These are phyloP conservation scores for Dugesia japonica DNA, from an alignment of 2,888 invertebrate genomes.

Conservation along the genomic window DNA sequence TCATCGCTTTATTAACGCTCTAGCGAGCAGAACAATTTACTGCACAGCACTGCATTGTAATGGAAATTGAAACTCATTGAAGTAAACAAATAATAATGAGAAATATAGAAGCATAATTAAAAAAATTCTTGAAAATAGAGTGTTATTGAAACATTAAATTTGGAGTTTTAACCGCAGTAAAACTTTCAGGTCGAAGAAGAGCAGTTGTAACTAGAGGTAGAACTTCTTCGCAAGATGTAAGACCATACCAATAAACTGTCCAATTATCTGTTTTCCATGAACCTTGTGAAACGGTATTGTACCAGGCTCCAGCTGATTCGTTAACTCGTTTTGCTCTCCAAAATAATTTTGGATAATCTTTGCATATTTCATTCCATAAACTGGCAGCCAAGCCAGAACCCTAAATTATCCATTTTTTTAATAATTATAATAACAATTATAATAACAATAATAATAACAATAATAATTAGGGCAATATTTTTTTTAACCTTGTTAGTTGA, in stretches of 20 bases:
- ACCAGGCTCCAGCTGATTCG: constrained; percentile 21
- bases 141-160: too few species aligned
- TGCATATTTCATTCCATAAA: constrained; percentile 20
- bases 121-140: too few species aligned
- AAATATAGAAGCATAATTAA: too few species aligned
- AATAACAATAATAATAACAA: too few species aligned
- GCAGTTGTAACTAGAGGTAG: not conserved
- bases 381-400: constrained; percentile 16
- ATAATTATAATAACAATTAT: too few species aligned
- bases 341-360: constrained; percentile 30
- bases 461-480: too few species aligned
- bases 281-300: constrained; percentile 28
- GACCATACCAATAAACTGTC: constrained; percentile 27
- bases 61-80: too few species aligned
- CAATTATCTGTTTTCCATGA: constrained; percentile 20
- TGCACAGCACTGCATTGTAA: too few species aligned
- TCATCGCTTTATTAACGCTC: too few species aligned
- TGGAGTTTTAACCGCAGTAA: not conserved
- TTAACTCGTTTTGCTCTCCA: constrained; percentile 25
- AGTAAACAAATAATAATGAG: too few species aligned
- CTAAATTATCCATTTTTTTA: not conserved
- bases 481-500: too few species aligned
- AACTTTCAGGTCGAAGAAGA: not conserved
- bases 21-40: too few species aligned
- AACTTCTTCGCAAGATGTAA: not conserved